Percentiles rank a stretch among this genome's conserved stretches.
Evolutionary conservation across 2,888 invertebrate species (phyloP).

Genomic region (Acleris sparsana): DNA sequence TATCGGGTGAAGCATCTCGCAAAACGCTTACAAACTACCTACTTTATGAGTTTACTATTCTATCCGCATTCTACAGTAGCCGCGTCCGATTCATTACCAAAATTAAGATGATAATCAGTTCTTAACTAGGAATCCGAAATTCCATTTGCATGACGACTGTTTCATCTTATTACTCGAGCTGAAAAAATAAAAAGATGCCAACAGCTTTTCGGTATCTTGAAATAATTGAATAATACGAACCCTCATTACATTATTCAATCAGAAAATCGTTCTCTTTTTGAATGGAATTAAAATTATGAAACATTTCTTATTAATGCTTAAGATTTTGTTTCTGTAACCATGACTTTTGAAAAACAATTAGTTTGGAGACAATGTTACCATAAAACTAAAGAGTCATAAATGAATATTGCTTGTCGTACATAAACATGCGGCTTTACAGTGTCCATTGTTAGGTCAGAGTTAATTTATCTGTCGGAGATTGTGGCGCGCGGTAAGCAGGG

Average conservation of each 20-base stretch:
- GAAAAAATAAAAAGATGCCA: slow-evolving; percentile 19
- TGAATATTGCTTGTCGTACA: slow-evolving; percentile 64
- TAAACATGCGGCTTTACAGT: slow-evolving; percentile 67
- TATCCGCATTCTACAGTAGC: slow-evolving; percentile 61
- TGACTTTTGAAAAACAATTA: slow-evolving; percentile 13
- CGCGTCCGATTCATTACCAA: slow-evolving; percentile 55
- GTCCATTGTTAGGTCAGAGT: slow-evolving; percentile 62
- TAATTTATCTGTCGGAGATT: slow-evolving; percentile 61
- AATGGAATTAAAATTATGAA: neutral
- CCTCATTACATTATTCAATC: slow-evolving; percentile 11
- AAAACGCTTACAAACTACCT: slow-evolving; percentile 53
- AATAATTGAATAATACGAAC: slow-evolving; percentile 38
- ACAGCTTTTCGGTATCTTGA: slow-evolving; percentile 38
- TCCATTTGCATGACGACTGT: slow-evolving; percentile 47
- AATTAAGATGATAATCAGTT: slow-evolving; percentile 71
- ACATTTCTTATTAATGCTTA: neutral
- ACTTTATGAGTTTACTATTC: slow-evolving; percentile 50
- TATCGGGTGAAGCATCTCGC: slow-evolving; percentile 35
- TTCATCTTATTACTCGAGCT: slow-evolving; percentile 46
- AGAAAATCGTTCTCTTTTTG: slow-evolving; percentile 1
- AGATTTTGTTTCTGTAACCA: neutral
- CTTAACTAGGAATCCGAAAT: slow-evolving; percentile 52
- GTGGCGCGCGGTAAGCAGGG: slow-evolving; percentile 40
- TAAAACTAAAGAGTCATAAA: slow-evolving; percentile 42
- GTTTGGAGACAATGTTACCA: slow-evolving; percentile 46